A percentile compares a stretch with the other conserved stretches of the same genome.
Conservation (phyloP, 2,797 vertebrate genomes). For the Cuniculus paca region DNA sequence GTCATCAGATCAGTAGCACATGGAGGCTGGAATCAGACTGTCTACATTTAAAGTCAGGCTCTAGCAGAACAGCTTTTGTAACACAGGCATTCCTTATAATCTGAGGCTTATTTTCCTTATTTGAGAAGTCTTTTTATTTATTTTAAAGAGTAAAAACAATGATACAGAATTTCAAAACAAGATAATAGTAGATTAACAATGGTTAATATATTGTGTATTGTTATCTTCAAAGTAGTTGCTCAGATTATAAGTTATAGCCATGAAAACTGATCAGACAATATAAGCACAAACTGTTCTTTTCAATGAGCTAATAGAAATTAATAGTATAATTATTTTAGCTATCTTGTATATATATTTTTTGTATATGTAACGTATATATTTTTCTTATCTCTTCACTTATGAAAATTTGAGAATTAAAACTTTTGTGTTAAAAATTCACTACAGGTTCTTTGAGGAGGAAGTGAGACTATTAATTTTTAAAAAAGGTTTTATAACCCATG, state of each 20-base stretch:
- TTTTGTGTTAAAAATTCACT: background rate
- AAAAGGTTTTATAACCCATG: background rate
- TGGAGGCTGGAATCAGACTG: background rate
- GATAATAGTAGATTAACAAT: too few relatives aligned
- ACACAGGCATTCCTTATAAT: background rate
- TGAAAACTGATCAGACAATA: too few relatives aligned
- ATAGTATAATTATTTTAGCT: too few relatives aligned
- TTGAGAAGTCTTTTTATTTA: background rate
- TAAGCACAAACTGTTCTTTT: too few relatives aligned
- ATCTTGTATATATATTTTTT: too few relatives aligned
- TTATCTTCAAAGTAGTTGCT: too few relatives aligned
- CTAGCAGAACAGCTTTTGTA: background rate
- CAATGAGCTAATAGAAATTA: too few relatives aligned
- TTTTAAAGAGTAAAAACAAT: too few relatives aligned
- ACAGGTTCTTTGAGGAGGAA: background rate
- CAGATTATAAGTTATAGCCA: too few relatives aligned
- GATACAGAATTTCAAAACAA: too few relatives aligned
- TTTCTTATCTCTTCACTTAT: background rate
- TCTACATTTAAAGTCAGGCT: background rate
- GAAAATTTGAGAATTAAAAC: slow-evolving; percentile 4
- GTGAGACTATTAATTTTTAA: background rate
- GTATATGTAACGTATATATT: too few relatives aligned
- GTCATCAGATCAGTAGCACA: background rate
- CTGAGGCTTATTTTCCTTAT: background rate
- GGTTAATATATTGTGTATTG: too few relatives aligned